phyloP scores from a whole-genome alignment of 2,888 invertebrate genomes.

The Automeris io region DNA sequence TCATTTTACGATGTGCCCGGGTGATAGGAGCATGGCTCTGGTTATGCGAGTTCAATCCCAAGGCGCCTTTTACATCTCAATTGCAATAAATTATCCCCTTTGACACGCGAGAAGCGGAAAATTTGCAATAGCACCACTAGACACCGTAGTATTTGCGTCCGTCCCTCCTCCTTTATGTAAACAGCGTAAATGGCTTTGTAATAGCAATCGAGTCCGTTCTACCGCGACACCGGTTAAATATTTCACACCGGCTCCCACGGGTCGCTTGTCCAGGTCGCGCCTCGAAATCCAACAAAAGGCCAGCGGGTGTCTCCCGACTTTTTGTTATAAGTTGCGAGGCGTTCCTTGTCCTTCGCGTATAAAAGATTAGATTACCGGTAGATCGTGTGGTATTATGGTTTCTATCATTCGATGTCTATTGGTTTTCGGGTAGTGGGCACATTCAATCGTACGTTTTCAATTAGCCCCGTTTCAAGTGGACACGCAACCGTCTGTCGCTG shows the following conservation, averaged over 20 bases:
- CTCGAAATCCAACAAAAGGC: constrained; percentile 60
- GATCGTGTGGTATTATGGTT: constrained; percentile 71
- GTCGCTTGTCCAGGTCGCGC: constrained; percentile 66
- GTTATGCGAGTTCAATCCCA: constrained; percentile 43
- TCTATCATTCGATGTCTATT: constrained; percentile 63
- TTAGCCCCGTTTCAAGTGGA: constrained; percentile 56
- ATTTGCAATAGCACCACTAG: constrained; percentile 60
- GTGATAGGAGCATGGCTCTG: constrained; percentile 48
- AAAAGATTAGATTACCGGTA: constrained; percentile 75
- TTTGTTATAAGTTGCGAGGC: constrained; percentile 71
- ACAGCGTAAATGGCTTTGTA: constrained; percentile 68
- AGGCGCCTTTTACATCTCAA: constrained; percentile 62
- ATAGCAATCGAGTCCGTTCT: constrained; percentile 58
- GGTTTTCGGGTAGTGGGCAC: constrained; percentile 50
- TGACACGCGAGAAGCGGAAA: constrained; percentile 66
- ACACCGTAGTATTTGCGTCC: constrained; percentile 40
- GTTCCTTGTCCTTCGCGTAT: constrained; percentile 59
- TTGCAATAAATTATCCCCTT: constrained; percentile 68
- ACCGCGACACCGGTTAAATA: constrained; percentile 59
- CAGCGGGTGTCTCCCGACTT: constrained; percentile 71
- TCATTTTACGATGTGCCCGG: constrained; percentile 56
- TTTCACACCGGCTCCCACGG: constrained; percentile 63
- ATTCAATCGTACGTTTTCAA: constrained; percentile 60
- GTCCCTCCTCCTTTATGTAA: constrained; percentile 59
- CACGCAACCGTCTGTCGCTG: constrained; percentile 50